Percentiles rank a stretch among this genome's conserved stretches.
Evolutionary conservation across 2,888 invertebrate species (phyloP).

Genomic region (Lycia hirtaria): DNA sequence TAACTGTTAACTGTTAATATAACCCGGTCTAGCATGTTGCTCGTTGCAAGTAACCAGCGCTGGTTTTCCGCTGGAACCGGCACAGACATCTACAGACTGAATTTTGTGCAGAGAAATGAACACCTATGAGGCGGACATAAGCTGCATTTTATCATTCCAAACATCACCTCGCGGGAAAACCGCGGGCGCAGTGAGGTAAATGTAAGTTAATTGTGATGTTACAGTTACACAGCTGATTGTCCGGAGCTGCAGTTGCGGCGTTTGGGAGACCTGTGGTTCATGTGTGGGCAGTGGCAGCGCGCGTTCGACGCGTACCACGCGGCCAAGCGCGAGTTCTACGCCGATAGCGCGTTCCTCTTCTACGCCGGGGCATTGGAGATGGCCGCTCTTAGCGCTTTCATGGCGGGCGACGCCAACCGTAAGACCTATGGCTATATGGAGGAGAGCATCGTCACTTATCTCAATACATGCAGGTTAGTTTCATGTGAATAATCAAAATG

Average conservation of each 20-base stretch:
- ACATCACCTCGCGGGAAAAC: no score
- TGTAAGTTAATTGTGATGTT: background rate
- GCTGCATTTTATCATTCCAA: no score
- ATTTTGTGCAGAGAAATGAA: no score
- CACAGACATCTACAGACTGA: no score
- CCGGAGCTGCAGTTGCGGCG: conserved; percentile 97
- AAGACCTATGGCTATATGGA: conserved; percentile 97
- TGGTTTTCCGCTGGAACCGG: no score
- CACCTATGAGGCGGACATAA: no score
- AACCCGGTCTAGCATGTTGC: no score
- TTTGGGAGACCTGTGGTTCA: conserved; percentile 97
- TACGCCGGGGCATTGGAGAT: conserved; percentile 98
- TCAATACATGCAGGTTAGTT: conserved; percentile 93
- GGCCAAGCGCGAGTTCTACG: conserved; percentile 98
- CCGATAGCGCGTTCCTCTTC: conserved; percentile 98
- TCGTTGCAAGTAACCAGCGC: no score
- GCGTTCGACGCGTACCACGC: conserved; percentile 98
- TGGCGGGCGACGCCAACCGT: conserved; percentile 91
- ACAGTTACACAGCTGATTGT: conserved; percentile 92
- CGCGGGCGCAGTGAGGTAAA: background rate
- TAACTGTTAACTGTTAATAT: no score
- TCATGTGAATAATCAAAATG: no score
- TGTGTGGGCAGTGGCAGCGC: conserved; percentile 96
- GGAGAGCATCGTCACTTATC: conserved; percentile 96
- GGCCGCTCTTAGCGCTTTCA: conserved; percentile 96